Base-by-base conservation (phyloP, 2,113 vertebrate genomes). In the Dicrurus megarhynchus region DNA sequence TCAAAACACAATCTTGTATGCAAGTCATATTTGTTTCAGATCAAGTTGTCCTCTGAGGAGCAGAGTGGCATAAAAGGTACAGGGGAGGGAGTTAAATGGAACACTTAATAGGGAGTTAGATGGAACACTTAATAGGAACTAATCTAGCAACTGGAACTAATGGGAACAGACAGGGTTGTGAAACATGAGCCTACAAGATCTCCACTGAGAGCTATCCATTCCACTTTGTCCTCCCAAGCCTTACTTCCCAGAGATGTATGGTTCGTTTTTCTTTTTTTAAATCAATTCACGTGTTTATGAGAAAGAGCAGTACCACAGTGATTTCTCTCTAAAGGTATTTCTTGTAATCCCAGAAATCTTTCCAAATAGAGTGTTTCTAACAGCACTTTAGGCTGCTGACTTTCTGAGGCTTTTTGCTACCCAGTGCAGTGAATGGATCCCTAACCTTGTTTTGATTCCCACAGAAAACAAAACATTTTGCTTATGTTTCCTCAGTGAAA, bases 91-190 rank as follows among this genome's bases (percentile, higher is more conserved):
- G 37, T 30, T 63, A 37, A 81, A 57, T 59, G 74, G 63, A 97
- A 60, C 65, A 52, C 85, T 94, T 95, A 96, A 89, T 8, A 52
- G 32, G 56, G 56, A 79, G 50, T 28, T 65, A n/a, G 78, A 59
- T 59, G 69, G 59, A 97, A 68, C 67, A 55, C 86, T 95, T 95
- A 95, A 87, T 53, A 61, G 64, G 74, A 69, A 20, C 64, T 87
- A 78, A 87, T 87, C 90, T 94, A 81, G 91, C 86, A 92, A 92
- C 96, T 97, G 96, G 95, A 98, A 96, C 96, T 95, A 97, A 97
- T 94, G 89, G 85, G 76, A 61, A 96, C 92, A 97, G 96, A 95
- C 87, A 95, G 67, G 77, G 55, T 20, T 96, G 84, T 97, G 96
- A 97, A 98, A 98, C 16, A 19, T 78, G 93, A 98, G 63, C 87